Conservation (phyloP, 1,140 invertebrate genomes). For the Cherax destructor region DNA sequence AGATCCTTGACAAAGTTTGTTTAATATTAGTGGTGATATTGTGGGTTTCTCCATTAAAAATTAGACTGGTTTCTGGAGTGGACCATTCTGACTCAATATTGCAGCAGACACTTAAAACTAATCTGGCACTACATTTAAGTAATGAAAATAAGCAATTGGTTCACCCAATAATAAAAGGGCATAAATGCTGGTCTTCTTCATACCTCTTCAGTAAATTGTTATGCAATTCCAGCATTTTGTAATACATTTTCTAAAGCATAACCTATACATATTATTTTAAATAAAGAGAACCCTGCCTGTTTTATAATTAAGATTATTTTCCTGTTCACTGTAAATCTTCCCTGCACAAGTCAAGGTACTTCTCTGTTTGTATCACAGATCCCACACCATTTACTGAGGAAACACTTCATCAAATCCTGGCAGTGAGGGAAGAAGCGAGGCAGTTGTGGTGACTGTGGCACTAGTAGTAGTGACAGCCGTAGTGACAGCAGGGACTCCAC, state of each 20-base stretch:
- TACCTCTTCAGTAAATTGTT: slow-evolving; percentile 16
- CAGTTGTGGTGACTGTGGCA: slow-evolving; percentile 31
- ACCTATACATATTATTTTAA: background rate
- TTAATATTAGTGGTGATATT: background rate
- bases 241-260: background rate
- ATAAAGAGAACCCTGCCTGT: slow-evolving; percentile 32
- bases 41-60: background rate
- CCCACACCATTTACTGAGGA: slow-evolving; percentile 49
- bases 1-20: background rate
- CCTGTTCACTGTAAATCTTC: slow-evolving; percentile 37
- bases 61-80: background rate
- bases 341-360: slow-evolving; percentile 39
- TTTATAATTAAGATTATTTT: slow-evolving; percentile 29
- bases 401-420: slow-evolving; percentile 72
- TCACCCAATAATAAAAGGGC: background rate
- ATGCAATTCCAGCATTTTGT: background rate
- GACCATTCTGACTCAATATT: slow-evolving; percentile 53
- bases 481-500: slow-evolving; percentile 33
- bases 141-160: slow-evolving; percentile 26
- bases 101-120: slow-evolving; percentile 68
- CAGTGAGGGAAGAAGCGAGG: slow-evolving; percentile 59
- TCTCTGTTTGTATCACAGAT: slow-evolving; percentile 57
- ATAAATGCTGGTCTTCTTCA: slow-evolving; percentile 24
- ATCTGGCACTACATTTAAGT: slow-evolving; percentile 64
- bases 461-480: slow-evolving; percentile 37